Conservation (phyloP, 2,113 vertebrate genomes). For the Mesitornis unicolor region DNA sequence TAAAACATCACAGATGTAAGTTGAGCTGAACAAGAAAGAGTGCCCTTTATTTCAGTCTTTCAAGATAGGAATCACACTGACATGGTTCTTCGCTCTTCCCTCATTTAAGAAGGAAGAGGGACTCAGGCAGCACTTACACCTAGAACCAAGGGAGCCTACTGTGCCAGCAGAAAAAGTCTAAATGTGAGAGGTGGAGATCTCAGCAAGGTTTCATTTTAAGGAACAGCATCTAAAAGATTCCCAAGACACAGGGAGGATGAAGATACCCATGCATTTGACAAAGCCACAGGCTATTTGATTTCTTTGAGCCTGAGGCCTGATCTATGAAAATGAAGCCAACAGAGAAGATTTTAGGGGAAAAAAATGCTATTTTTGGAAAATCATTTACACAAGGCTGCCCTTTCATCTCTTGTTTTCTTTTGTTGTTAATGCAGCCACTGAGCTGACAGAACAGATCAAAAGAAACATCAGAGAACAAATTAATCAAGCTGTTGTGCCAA, state of each 20-base stretch:
- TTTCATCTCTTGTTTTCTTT: conserved; percentile 46
- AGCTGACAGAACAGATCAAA: conserved; percentile 48
- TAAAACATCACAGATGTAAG: neutral
- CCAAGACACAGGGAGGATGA: neutral
- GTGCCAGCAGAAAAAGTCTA: neutral
- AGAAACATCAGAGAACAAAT: conserved; percentile 54
- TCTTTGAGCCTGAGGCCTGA: neutral
- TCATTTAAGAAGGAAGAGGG: neutral
- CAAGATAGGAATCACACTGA: neutral
- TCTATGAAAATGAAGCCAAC: neutral
- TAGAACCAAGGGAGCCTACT: neutral
- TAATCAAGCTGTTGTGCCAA: conserved; percentile 45
- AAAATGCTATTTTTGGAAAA: neutral
- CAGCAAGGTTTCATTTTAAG: neutral
- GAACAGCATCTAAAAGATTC: neutral
- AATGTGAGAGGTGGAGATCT: neutral
- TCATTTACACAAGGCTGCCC: neutral
- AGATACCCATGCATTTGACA: neutral
- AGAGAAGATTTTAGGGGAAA: neutral
- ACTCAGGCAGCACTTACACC: neutral
- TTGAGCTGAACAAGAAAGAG: neutral
- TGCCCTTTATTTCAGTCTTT: neutral
- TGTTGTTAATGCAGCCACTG: neutral
- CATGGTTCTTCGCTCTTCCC: neutral
- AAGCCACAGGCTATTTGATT: neutral